Percentiles rank a stretch among this genome's conserved stretches.
phyloP scores from a whole-genome alignment of 2,888 invertebrate genomes.

The Tribolium freemani region DNA sequence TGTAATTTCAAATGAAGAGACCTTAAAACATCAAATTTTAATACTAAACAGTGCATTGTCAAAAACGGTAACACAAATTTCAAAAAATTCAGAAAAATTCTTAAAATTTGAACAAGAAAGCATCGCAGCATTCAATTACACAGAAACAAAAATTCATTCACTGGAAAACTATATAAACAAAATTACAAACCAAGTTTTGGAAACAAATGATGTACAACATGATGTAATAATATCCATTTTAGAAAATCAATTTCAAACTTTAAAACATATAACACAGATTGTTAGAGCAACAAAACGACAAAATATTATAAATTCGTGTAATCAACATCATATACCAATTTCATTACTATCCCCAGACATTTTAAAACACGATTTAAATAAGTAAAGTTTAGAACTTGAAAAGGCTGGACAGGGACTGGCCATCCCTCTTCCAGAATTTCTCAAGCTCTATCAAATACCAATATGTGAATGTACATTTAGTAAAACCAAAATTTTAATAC shows the following conservation, averaged over 20 bases:
- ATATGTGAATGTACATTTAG: conserved; percentile 43
- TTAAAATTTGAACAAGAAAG: conserved; percentile 9
- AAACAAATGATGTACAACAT: background rate
- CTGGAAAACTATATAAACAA: conserved; percentile 10
- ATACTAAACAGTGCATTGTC: conserved; percentile 13
- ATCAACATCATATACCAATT: conserved; percentile 40
- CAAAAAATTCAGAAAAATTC: conserved; percentile 17
- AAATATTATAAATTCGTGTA: conserved; percentile 39
- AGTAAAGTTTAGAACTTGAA: conserved; percentile 7
- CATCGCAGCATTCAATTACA: conserved; percentile 1
- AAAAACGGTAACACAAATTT: background rate
- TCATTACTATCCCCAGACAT: conserved; percentile 30
- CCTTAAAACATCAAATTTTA: conserved; percentile 3
- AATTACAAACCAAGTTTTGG: background rate
- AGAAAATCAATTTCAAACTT: conserved; percentile 10
- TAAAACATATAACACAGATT: conserved; percentile 16
- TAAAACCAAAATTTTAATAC: conserved; percentile 22
- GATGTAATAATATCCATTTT: background rate
- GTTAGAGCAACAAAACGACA: conserved; percentile 1
- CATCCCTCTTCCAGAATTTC: conserved; percentile 31
- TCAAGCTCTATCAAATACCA: no score
- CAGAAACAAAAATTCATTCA: conserved; percentile 10
- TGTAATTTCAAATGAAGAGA: conserved; percentile 4
- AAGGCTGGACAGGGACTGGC: conserved; percentile 31
- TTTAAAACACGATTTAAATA: conserved; percentile 28